A percentile compares a stretch with the other conserved stretches of the same genome.
Conservation (phyloP, 2,888 invertebrate genomes). For the Eupithecia dodoneata region DNA sequence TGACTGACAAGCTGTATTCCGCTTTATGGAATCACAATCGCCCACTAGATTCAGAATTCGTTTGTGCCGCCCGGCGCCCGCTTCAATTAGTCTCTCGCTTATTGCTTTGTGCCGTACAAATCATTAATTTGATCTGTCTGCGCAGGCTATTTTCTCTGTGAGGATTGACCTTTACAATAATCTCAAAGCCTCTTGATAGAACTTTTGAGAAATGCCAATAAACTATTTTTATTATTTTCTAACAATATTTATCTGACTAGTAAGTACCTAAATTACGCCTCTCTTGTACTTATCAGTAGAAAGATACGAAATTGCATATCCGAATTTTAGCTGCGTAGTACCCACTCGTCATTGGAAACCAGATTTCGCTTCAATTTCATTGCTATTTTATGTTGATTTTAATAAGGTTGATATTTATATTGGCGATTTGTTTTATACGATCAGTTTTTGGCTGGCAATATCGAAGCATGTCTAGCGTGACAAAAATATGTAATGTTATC, state of each 20-base stretch:
- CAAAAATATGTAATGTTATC: constrained; percentile 58
- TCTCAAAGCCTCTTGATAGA: constrained; percentile 48
- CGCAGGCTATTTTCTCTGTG: constrained; percentile 29
- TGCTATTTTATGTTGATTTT: constrained; percentile 21
- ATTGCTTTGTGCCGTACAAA: constrained; percentile 45
- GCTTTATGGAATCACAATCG: constrained; percentile 47
- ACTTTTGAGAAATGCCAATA: constrained; percentile 42
- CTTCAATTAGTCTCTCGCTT: constrained; percentile 53
- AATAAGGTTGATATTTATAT: constrained; percentile 28
- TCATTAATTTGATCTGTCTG: constrained; percentile 49
- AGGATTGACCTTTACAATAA: neutral
- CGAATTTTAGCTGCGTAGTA: constrained; percentile 62
- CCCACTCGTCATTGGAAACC: constrained; percentile 40
- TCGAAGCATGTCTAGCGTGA: constrained; percentile 15
- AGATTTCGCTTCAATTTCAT: constrained; percentile 33
- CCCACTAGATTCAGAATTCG: constrained; percentile 53
- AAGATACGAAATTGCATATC: constrained; percentile 48
- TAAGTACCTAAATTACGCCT: constrained; percentile 54
- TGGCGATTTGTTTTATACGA: constrained; percentile 14
- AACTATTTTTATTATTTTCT: neutral
- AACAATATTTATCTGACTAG: neutral
- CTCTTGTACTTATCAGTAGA: constrained; percentile 53
- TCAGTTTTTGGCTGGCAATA: constrained; percentile 27
- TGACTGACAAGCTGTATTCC: constrained; percentile 54
- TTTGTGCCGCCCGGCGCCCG: constrained; percentile 44